Evolutionary conservation across 2,113 vertebrate species (phyloP).

Genomic region (Salminus brasiliensis): DNA sequence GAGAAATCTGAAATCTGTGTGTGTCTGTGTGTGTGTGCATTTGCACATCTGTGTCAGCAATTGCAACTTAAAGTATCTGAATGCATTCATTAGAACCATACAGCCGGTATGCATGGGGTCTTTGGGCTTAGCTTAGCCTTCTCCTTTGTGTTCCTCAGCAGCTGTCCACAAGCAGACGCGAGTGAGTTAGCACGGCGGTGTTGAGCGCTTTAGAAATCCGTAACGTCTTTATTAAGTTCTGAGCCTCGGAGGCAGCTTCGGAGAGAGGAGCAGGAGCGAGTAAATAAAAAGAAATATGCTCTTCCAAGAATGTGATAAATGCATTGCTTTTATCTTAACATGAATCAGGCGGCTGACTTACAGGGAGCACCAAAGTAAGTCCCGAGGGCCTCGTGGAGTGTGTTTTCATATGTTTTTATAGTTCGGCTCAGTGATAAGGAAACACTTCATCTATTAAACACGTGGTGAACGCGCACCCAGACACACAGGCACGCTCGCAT

Average conservation of each 20-base stretch:
- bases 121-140: neutral
- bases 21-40: too few species aligned
- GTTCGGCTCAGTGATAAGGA: conserved; percentile 36
- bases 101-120: too few species aligned
- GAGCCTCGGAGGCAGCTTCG: conserved; percentile 42
- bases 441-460: conserved; percentile 13
- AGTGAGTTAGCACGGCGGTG: neutral
- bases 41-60: too few species aligned
- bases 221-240: conserved; percentile 44
- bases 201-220: conserved; percentile 39
- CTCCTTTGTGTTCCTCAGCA: neutral
- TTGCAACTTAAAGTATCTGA: too few species aligned
- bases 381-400: conserved; percentile 12
- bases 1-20: too few species aligned
- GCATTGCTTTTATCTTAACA: conserved; percentile 46
- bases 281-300: conserved; percentile 45
- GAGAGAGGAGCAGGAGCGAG: conserved; percentile 26
- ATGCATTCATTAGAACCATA: too few species aligned
- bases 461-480: conserved; percentile 5
- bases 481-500: conserved; percentile 29
- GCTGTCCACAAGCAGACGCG: neutral
- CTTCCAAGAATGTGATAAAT: conserved; percentile 42
- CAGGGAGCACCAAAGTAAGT: conserved; percentile 5
- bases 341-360: conserved; percentile 41
- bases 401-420: conserved; percentile 7